These are phyloP conservation scores for Oopsacas minuta DNA, from an alignment of 37 sponge, comb jelly and placozoan species.

Conservation along the genomic window DNA sequence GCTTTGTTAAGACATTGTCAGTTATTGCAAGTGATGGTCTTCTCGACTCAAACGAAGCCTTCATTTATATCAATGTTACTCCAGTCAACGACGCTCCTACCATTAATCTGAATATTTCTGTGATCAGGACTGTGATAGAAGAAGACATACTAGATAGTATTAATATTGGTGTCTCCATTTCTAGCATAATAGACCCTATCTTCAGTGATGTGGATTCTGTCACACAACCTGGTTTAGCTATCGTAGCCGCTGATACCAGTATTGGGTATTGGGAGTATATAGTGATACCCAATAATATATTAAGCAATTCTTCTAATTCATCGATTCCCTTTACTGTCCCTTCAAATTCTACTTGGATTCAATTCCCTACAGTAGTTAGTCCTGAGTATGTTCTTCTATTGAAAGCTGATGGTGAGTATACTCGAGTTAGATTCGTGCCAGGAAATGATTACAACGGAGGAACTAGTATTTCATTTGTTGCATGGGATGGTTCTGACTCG, in stretches of 20 bases:
- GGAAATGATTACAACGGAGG: conserved; percentile 47
- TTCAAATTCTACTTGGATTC: conserved; percentile 50
- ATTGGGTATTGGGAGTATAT: conserved; percentile 74
- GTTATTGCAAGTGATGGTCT: conserved; percentile 58
- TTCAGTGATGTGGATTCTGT: conserved; percentile 43
- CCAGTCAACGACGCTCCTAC: conserved; percentile 73
- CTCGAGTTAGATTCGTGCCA: conserved; percentile 58
- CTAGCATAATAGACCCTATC: conserved; percentile 32
- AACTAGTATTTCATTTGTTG: conserved; percentile 37
- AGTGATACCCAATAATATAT: conserved; percentile 20
- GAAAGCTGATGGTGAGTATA: conserved; percentile 24
- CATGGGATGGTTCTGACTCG: conserved; percentile 52
- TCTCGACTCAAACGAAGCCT: conserved; percentile 24
- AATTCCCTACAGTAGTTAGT: conserved; percentile 24
- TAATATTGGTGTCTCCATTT: conserved; percentile 62
- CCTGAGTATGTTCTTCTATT: conserved; percentile 39
- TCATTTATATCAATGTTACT: conserved; percentile 24
- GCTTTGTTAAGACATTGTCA: conserved; percentile 24
- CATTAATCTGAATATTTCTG: conserved; percentile 31
- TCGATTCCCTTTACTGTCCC: background rate
- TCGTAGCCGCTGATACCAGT: conserved; percentile 28
- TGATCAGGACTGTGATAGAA: conserved; percentile 24
- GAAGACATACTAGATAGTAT: conserved; percentile 36
- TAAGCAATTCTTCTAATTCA: background rate
- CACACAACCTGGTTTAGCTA: conserved; percentile 44